Percentiles rank a stretch among this genome's conserved stretches.
These are phyloP conservation scores for Gryllus bimaculatus DNA, from an alignment of 1,140 invertebrate species.

Conservation along the genomic window DNA sequence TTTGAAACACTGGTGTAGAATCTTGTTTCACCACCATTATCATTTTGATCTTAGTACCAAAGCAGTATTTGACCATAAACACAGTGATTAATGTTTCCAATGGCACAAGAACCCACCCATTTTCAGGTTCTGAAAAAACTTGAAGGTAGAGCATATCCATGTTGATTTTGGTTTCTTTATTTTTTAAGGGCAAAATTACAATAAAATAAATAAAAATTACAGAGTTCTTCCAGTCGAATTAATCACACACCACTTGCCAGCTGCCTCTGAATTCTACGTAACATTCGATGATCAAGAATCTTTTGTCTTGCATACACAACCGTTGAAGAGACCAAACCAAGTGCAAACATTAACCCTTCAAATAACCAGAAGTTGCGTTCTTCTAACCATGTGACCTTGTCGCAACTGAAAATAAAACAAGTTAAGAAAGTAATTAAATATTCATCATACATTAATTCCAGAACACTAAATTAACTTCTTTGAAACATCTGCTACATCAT, in stretches of 20 bases:
- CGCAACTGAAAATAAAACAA: slow-evolving; percentile 40
- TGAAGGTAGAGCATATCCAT: slow-evolving; percentile 30
- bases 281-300: slow-evolving; percentile 44
- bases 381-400: slow-evolving; percentile 58
- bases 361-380: slow-evolving; percentile 77
- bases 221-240: not conserved
- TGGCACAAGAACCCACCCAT: slow-evolving; percentile 29
- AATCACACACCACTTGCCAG: slow-evolving; percentile 35
- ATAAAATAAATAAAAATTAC: not conserved
- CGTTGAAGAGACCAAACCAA: slow-evolving; percentile 50
- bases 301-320: slow-evolving; percentile 46
- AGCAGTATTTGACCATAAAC: slow-evolving; percentile 35
- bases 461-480: slow-evolving; percentile 2
- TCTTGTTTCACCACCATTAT: slow-evolving; percentile 25
- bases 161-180: not conserved
- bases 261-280: slow-evolving; percentile 51
- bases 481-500: not conserved
- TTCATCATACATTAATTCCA: not conserved
- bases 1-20: slow-evolving; percentile 26
- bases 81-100: slow-evolving; percentile 36
- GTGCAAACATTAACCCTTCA: slow-evolving; percentile 57
- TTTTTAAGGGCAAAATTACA: not conserved
- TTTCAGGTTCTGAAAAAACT: slow-evolving; percentile 28
- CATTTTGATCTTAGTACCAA: slow-evolving; percentile 29
- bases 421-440: not conserved